Base-by-base conservation (phyloP, 23 tunicate species). In the Aplidium turbinatum region DNA sequence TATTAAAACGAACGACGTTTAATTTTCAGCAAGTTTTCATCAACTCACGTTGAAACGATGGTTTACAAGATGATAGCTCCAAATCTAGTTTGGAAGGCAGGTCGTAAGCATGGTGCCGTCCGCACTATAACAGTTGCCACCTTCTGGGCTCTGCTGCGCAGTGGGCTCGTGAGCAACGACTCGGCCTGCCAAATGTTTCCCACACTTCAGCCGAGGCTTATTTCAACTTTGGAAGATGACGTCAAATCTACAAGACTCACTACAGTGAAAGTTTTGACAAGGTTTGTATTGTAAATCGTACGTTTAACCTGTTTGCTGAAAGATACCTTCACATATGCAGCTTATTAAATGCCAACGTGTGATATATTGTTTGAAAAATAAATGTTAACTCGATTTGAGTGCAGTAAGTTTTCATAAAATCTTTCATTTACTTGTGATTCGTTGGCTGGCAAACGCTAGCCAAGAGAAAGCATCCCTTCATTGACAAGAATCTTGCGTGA, bases 41-140 rank as follows among this genome's bases (percentile, higher is more conserved):
- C 85, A 1, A 69, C 57, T 1, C 81, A 84, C 56, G 86, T 78
- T 9, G 77, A 73, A 27, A 45, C 52, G 1, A 84, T 91, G 19
- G 64, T 86, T 19, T 30, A 47, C 2, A 76, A 79, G n/a, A 91
- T 91, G 97, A 67, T 91, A 23, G 82, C 85, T 22, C 97, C 97
- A 2, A 91, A 91, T 34, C 47, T 91, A 26, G 73, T 84, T 27
- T 91, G 97, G 97, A 84, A 84, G 33, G 97, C 97, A 13, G 97
- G 97, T n/a, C 78, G 89, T 19, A 77, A 73, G 5, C 79, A 86
- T 0, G 91, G 75, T 39, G 97, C 97, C 4, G 78, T 91, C 19
- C 40, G 97, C 25, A 78, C 84, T 16, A 80, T 91, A 35, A 91
- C 97, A 35, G 63, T 91, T 21, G 89, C 97, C 19, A 78, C 97